phyloP scores from a whole-genome alignment of 2,888 invertebrate genomes.

The Meghimatium bilineatum region DNA sequence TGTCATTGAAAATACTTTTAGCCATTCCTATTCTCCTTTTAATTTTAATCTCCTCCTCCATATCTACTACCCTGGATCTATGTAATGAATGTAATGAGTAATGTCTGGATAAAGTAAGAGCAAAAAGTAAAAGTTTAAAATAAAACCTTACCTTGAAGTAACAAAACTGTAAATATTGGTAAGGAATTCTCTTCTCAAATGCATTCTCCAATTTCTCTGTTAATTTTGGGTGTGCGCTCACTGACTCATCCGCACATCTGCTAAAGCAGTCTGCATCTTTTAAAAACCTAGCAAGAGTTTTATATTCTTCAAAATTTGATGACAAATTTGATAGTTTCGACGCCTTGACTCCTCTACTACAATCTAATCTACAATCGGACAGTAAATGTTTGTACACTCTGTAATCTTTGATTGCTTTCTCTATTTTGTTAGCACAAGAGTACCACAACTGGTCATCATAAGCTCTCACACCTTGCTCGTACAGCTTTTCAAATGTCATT shows the following conservation, averaged over 20 bases:
- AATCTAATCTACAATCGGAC: conserved; percentile 83
- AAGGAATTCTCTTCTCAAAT: conserved; percentile 83
- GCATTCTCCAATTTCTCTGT: conserved; percentile 79
- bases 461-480: conserved; percentile 81
- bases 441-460: conserved; percentile 85
- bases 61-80: too few species aligned
- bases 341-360: conserved; percentile 79
- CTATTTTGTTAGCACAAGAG: conserved; percentile 84
- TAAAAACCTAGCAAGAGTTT: conserved; percentile 65
- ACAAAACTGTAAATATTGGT: conserved; percentile 88
- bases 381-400: conserved; percentile 80
- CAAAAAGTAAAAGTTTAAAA: too few species aligned
- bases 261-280: conserved; percentile 82
- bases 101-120: too few species aligned
- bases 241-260: conserved; percentile 81
- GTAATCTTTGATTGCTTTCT: conserved; percentile 82
- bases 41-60: too few species aligned
- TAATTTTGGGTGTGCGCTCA: conserved; percentile 68
- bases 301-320: conserved; percentile 78
- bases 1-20: too few species aligned
- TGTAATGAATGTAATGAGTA: too few species aligned
- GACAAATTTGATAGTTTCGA: conserved; percentile 80
- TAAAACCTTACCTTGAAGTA: conserved; percentile 82
- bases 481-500: conserved; percentile 62
- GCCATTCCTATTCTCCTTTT: too few species aligned